These are phyloP conservation scores for Lordiphosa fenestrarum DNA, from an alignment of 2,888 invertebrate genomes.

Conservation along the genomic window DNA sequence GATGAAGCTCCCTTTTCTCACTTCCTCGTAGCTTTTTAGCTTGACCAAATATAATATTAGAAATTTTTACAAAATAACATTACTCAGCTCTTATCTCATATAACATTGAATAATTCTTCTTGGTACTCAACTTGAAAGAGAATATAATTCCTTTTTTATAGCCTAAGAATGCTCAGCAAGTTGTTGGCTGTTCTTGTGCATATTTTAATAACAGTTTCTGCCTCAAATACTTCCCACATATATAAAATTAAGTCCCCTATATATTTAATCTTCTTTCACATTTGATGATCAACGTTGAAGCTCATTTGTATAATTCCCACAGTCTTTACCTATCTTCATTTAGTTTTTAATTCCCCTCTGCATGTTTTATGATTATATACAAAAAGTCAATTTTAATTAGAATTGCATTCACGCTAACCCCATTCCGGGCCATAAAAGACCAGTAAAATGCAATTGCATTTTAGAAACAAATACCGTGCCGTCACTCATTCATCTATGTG, in stretches of 20 bases:
- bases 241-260: no score
- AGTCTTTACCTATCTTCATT: constrained; percentile 19
- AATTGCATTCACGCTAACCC: constrained; percentile 49
- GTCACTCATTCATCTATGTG: constrained; percentile 32
- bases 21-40: no score
- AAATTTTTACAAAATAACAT: no score
- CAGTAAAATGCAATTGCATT: constrained; percentile 35
- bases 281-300: constrained; percentile 8
- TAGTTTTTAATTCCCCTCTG: constrained; percentile 10
- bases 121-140: no score
- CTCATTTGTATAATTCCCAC: constrained; percentile 27
- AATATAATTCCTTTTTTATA: no score
- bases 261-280: constrained; percentile 6
- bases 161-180: no score
- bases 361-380: constrained; percentile 6
- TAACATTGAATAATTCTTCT: no score
- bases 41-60: no score
- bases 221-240: not conserved
- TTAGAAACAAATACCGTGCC: constrained; percentile 6
- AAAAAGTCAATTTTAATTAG: constrained; percentile 51
- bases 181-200: no score
- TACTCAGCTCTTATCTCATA: no score
- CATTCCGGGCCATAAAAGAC: constrained; percentile 38
- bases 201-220: no score
- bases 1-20: no score